Evolutionary conservation across 2,113 vertebrate genomes (phyloP).

Genomic region (Eptesicus fuscus): DNA sequence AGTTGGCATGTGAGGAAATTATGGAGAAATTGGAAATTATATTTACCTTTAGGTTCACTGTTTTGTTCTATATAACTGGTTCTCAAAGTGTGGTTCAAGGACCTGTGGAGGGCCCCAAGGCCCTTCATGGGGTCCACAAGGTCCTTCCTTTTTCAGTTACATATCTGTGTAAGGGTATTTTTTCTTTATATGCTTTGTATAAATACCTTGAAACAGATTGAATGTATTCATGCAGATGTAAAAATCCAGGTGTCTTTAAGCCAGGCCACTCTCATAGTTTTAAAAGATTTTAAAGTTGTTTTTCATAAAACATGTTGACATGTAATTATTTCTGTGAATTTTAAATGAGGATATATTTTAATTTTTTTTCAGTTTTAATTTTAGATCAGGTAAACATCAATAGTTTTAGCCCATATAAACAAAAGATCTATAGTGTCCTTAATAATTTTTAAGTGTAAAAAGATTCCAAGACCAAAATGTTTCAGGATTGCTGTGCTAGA

Average conservation of each 20-base stretch:
- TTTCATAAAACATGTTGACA: slow-evolving; percentile 28
- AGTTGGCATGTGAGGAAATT: neutral
- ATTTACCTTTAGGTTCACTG: neutral
- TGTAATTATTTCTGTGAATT: slow-evolving; percentile 11
- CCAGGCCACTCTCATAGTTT: neutral
- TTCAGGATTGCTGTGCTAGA: neutral
- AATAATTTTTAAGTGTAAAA: neutral
- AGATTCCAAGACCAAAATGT: neutral
- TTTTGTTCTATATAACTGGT: neutral
- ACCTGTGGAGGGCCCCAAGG: neutral
- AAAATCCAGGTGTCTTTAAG: neutral
- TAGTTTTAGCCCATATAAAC: neutral
- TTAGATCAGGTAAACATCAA: neutral
- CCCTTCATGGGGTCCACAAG: neutral
- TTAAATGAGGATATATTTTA: slow-evolving; percentile 5
- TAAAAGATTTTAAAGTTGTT: neutral
- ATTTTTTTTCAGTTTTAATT: slow-evolving; percentile 10
- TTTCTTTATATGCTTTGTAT: neutral
- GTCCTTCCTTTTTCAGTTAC: neutral
- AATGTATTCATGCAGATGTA: neutral
- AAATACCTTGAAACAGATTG: neutral
- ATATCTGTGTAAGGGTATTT: neutral
- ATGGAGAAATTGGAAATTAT: neutral
- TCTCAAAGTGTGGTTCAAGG: neutral
- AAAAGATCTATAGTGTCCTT: neutral